These are phyloP conservation scores for Oophaga pumilio DNA, from an alignment of 2,113 vertebrate species.

Conservation along the genomic window DNA sequence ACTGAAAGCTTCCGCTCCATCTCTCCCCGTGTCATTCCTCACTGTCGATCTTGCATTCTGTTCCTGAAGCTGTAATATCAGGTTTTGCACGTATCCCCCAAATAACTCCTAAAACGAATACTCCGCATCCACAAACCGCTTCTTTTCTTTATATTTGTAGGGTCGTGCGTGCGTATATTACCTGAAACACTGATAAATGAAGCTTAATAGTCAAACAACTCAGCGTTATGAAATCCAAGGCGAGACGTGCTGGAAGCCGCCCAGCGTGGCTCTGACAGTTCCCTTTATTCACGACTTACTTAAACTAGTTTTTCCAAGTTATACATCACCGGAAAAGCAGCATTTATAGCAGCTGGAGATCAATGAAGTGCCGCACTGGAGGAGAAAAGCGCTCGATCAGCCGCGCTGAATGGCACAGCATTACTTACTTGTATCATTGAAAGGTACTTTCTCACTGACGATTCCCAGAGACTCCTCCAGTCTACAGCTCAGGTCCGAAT, in stretches of 20 bases:
- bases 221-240: background rate
- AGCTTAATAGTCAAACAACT: background rate
- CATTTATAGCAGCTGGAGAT: background rate
- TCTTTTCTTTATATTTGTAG: background rate
- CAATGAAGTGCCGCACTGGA: background rate
- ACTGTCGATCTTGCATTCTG: no score
- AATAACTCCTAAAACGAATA: no score
- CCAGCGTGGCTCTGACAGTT: background rate
- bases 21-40: no score
- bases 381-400: background rate
- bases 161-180: background rate
- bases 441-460: slow-evolving; percentile 98
- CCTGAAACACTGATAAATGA: background rate
- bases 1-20: no score
- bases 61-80: no score
- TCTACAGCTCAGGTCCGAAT: slow-evolving; percentile 88
- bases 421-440: slow-evolving; percentile 94
- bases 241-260: background rate
- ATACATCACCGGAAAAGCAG: background rate
- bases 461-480: slow-evolving; percentile 91
- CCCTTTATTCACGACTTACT: background rate
- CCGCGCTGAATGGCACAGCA: background rate
- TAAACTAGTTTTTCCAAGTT: background rate
- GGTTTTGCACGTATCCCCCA: no score
- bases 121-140: background rate